A percentile compares a stretch with the other conserved stretches of the same genome.
These are phyloP conservation scores for Rhopalosiphum maidis DNA, from an alignment of 1,140 invertebrate species.

Conservation along the genomic window DNA sequence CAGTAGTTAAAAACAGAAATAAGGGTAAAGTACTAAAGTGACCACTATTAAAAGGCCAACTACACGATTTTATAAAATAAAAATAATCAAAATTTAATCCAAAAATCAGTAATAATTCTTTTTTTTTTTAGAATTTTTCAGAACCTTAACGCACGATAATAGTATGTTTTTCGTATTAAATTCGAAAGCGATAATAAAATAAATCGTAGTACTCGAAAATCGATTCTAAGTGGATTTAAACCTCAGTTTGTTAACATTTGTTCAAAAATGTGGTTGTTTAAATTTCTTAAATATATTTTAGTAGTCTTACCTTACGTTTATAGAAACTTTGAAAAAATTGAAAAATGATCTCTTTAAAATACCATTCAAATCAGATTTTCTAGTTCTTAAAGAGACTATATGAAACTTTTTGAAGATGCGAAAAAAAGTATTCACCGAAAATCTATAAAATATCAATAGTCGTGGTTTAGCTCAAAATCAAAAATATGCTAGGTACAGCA, in stretches of 20 bases:
- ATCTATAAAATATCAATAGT: not conserved
- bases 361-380: not conserved
- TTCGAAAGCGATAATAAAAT: not conserved
- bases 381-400: not conserved
- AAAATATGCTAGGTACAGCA: not conserved
- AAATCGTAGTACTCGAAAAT: not conserved
- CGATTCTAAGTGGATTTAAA: not conserved
- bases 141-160: not conserved
- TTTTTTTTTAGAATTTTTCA: not conserved
- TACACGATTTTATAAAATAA: not conserved
- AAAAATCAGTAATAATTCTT: conserved; percentile 17
- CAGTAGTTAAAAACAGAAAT: conserved; percentile 8
- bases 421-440: not conserved
- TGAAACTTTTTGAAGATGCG: not conserved
- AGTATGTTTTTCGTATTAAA: not conserved
- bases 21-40: conserved; percentile 16
- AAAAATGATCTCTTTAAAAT: not conserved
- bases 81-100: not conserved
- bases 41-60: not conserved
- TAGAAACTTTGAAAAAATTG: not conserved
- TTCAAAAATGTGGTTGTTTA: not conserved
- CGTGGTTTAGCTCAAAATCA: not conserved
- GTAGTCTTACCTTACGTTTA: not conserved
- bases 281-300: not conserved
- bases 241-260: not conserved